phyloP scores from a whole-genome alignment of 2,113 vertebrate genomes.

The Malurus alboscapulatus region DNA sequence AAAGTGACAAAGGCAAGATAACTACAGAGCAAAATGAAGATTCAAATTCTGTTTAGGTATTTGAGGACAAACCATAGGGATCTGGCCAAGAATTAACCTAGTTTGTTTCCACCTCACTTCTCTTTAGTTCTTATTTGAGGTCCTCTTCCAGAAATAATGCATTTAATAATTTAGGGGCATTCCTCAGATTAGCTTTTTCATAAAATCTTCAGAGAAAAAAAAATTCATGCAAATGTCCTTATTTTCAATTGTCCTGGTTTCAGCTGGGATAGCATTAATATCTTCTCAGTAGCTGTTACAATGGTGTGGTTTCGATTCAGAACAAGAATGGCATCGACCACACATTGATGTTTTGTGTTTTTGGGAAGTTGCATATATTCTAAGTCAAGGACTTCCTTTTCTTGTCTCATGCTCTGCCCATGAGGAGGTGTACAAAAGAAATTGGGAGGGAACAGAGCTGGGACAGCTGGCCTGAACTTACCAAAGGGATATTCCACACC shows the following conservation, averaged over 20 bases:
- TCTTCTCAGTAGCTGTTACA: neutral
- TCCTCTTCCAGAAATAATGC: neutral
- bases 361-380: neutral
- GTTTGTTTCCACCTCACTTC: neutral
- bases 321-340: neutral
- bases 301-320: neutral
- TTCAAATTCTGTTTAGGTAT: neutral
- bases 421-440: neutral
- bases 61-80: neutral
- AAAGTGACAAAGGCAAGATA: neutral
- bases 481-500: neutral
- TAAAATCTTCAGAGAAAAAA: neutral
- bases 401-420: neutral
- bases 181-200: neutral
- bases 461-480: neutral
- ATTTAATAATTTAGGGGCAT: neutral
- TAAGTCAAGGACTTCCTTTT: neutral
- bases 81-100: neutral
- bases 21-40: neutral
- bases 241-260: neutral
- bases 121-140: neutral
- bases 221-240: neutral
- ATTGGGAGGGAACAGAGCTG: neutral
- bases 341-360: neutral
- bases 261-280: neutral